Percentiles rank a stretch among this genome's conserved stretches.
Evolutionary conservation across 2,113 vertebrate genomes (phyloP).

Genomic region (Pheucticus melanocephalus): DNA sequence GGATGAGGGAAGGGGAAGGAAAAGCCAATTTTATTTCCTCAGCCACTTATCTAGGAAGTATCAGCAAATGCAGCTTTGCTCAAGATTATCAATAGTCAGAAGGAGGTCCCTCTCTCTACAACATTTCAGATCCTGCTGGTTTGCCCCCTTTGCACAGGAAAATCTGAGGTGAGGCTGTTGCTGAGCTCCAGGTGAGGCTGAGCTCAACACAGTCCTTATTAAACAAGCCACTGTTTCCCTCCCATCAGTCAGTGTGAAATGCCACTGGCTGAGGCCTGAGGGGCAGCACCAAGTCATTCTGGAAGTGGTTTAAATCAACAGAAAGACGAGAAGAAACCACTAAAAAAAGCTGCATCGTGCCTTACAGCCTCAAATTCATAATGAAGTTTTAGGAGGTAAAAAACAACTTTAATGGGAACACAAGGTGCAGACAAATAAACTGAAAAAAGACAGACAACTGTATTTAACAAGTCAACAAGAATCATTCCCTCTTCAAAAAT

Average conservation of each 20-base stretch:
- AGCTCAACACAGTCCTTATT: not conserved
- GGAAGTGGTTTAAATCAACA: not conserved
- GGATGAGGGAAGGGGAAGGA: not conserved
- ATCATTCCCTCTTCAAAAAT: not conserved
- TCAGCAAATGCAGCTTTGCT: not conserved
- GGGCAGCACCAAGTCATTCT: not conserved
- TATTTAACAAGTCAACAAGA: not conserved
- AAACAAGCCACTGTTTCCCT: not conserved
- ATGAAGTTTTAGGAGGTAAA: not conserved
- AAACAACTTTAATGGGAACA: not conserved
- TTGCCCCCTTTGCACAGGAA: not conserved
- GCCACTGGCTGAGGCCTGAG: not conserved
- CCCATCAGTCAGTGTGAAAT: not conserved
- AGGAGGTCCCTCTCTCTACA: not conserved
- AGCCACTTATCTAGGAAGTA: not conserved
- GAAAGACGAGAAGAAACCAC: not conserved
- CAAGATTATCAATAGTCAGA: not conserved
- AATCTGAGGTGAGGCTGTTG: not conserved
- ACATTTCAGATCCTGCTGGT: not conserved
- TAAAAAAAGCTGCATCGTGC: not conserved
- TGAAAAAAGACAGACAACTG: not conserved
- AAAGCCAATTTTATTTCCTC: not conserved
- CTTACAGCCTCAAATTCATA: not conserved
- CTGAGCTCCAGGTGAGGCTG: not conserved
- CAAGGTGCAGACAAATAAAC: not conserved